Percentiles rank a stretch among this genome's conserved stretches.
Evolutionary conservation across 1,140 invertebrate species (phyloP).

Genomic region (Phocides pigmalion): DNA sequence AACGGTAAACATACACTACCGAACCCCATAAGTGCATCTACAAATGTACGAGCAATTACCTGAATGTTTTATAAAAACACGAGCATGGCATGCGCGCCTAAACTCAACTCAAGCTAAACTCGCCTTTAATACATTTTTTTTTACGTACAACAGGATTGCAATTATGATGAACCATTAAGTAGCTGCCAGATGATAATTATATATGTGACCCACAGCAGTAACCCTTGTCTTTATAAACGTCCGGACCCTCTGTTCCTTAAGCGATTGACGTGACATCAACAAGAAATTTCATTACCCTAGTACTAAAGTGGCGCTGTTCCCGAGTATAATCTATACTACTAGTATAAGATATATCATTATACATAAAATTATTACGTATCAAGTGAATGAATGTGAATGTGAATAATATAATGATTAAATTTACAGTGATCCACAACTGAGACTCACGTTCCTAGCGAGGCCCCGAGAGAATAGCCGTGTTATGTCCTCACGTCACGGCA

Average conservation of each 20-base stretch:
- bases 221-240: slow-evolving; percentile 55
- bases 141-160: no score
- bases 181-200: slow-evolving; percentile 1
- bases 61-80: slow-evolving; percentile 18
- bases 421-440: slow-evolving; percentile 53
- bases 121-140: no score
- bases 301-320: slow-evolving; percentile 6
- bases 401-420: slow-evolving; percentile 48
- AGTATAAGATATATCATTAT: slow-evolving; percentile 8
- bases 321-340: slow-evolving; percentile 17
- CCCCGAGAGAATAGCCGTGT: slow-evolving; percentile 53
- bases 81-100: no score
- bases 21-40: slow-evolving; percentile 20
- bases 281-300: slow-evolving; percentile 36
- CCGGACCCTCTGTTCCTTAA: slow-evolving; percentile 34
- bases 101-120: no score
- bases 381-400: not conserved
- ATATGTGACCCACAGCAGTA: slow-evolving; percentile 4
- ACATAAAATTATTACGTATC: not conserved
- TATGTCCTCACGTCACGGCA: slow-evolving; percentile 46
- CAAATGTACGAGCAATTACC: not conserved
- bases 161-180: not conserved
- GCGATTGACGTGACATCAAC: slow-evolving; percentile 37
- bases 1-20: slow-evolving; percentile 10
- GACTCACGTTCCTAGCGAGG: slow-evolving; percentile 31